Base-by-base conservation (phyloP, 2,888 invertebrate genomes). In the Herminia tarsipennalis region DNA sequence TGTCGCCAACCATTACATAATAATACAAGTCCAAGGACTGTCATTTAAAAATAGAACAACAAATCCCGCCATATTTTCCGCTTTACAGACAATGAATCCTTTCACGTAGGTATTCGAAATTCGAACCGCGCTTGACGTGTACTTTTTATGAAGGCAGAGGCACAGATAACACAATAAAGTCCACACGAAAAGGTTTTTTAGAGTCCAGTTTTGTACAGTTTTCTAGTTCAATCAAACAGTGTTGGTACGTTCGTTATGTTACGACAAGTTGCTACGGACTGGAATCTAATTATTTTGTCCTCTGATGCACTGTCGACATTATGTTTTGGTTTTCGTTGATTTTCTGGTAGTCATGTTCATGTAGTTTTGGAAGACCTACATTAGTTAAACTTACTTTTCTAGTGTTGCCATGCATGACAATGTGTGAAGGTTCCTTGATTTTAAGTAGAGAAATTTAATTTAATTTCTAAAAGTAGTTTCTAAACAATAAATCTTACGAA, bases 161-260 rank as follows among this genome's bases (percentile, higher is more conserved):
- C 65, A 63, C 61, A 61, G 64, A 65, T 73, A 73, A 75, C 67
- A 61, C 67, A 75, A 73, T 71, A 70, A 67, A 67, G 52, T 48
- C 55, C 57, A 55, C 40, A 49, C 55, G 39, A 35, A 56, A 51
- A 42, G 49, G 52, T 54, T 58, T 71, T 70, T 66, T 43, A 41
- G 50, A 45, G 46, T 34, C 38, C 14, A 24, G 34, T 45, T 45
- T 32, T 39, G n/a, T 34, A 29, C 45, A 39, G 48, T 60, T 54
- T 33, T 40, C 29, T 5, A 59, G 65, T 61, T 66, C 67, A n/a
- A n/a, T n/a, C 25, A 71, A 71, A 70, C 56, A 70, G 59, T 57
- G 62, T 60, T 56, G 51, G 66, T 53, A 58, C 61, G 72, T 78
- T 76, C 77, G 75, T 78, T 77, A 76, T 74, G 73, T 74, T 76